Evolutionary conservation across 53 echinoderm and acorn worm species (phyloP).

Genomic region (Luidia sarsii): DNA sequence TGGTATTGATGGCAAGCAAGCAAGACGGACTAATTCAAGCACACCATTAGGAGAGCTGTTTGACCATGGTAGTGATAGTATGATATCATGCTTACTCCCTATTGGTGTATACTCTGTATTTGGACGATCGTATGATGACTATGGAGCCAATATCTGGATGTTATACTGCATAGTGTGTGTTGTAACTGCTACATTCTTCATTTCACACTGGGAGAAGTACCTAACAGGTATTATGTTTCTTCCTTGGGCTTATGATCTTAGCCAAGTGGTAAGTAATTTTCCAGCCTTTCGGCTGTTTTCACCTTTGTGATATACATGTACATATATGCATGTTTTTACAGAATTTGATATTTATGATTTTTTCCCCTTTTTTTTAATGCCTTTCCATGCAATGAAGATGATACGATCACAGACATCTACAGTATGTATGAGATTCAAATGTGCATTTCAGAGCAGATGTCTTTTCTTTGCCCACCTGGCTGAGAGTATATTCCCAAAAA

Average conservation of each 20-base stretch:
- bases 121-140: constrained; percentile 68
- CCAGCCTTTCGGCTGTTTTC: neutral
- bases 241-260: constrained; percentile 97
- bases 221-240: constrained; percentile 86
- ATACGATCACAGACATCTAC: no score
- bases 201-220: constrained; percentile 98
- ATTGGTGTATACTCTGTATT: constrained; percentile 83
- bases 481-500: no score
- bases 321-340: neutral
- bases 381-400: no score
- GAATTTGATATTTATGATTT: no score
- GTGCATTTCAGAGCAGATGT: neutral
- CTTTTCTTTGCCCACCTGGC: no score
- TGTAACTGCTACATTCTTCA: constrained; percentile 65
- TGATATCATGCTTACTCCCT: constrained; percentile 74
- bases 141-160: constrained; percentile 71
- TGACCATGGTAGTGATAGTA: constrained; percentile 95
- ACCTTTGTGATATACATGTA: neutral
- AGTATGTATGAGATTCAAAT: neutral
- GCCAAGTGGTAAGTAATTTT: constrained; percentile 76
- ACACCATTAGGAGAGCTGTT: constrained; percentile 96
- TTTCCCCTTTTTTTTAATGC: no score
- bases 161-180: constrained; percentile 70
- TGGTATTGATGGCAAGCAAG: constrained; percentile 99
- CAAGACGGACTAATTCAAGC: constrained; percentile 87